phyloP scores from a whole-genome alignment of 1,140 invertebrate species.

The Cecropterus lyciades region DNA sequence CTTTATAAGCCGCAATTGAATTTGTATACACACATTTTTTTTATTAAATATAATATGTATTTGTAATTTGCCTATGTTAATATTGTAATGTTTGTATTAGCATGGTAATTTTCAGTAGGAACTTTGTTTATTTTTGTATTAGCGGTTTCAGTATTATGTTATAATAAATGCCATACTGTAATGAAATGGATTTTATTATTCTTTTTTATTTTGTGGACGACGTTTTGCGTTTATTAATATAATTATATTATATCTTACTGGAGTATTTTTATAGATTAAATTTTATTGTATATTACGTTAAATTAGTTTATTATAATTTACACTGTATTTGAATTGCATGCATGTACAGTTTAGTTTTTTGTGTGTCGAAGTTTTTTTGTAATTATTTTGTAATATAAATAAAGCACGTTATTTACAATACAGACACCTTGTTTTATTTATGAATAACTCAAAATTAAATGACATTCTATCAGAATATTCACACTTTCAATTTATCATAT shows the following conservation, averaged over 20 bases:
- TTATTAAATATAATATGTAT: slow-evolving; percentile 28
- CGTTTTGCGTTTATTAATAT: slow-evolving; percentile 62
- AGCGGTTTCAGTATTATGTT: slow-evolving; percentile 82
- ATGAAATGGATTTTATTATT: slow-evolving; percentile 75
- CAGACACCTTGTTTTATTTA: slow-evolving; percentile 42
- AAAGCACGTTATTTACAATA: slow-evolving; percentile 83
- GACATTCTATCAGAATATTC: too few species aligned
- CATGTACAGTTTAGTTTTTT: slow-evolving; percentile 78
- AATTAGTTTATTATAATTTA: slow-evolving; percentile 61
- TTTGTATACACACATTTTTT: slow-evolving; percentile 26
- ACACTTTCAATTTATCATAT: too few species aligned
- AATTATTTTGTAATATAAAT: slow-evolving; percentile 84
- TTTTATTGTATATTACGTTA: slow-evolving; percentile 63
- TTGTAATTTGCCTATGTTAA: slow-evolving; percentile 42
- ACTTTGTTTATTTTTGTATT: slow-evolving; percentile 77
- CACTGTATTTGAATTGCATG: slow-evolving; percentile 75
- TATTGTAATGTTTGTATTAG: slow-evolving; percentile 44
- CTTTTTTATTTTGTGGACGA: slow-evolving; percentile 57
- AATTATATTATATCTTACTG: slow-evolving; percentile 64
- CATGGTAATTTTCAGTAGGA: slow-evolving; percentile 46
- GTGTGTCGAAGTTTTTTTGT: slow-evolving; percentile 80
- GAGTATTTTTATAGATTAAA: slow-evolving; percentile 65
- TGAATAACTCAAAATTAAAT: too few species aligned
- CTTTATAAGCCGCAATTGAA: slow-evolving; percentile 17
- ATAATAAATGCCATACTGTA: slow-evolving; percentile 79